Percentiles rank a stretch among this genome's conserved stretches.
phyloP scores from a whole-genome alignment of 1,140 invertebrate genomes.

The Ceratitis capitata region DNA sequence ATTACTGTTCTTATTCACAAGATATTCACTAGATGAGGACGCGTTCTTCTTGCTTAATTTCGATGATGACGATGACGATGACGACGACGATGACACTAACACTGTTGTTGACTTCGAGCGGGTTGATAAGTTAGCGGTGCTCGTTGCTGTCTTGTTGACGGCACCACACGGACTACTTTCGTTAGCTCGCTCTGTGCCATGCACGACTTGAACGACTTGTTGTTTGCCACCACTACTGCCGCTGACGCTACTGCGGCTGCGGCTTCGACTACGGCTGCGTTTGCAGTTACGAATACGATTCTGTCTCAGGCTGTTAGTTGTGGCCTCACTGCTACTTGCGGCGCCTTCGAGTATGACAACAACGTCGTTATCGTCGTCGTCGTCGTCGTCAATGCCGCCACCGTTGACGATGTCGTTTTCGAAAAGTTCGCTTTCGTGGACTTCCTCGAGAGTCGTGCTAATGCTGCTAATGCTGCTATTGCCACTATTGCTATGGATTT shows the following conservation, averaged over 20 bases:
- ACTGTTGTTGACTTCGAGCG: constrained; percentile 45
- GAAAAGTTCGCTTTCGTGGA: not conserved
- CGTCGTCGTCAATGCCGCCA: constrained; percentile 46
- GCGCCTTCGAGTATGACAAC: constrained; percentile 29
- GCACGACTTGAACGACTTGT: constrained; percentile 38
- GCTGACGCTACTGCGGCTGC: constrained; percentile 43
- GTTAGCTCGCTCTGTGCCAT: constrained; percentile 30
- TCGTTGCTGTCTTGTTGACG: constrained; percentile 65
- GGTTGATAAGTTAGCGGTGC: not conserved
- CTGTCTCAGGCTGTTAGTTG: constrained; percentile 33
- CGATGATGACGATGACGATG: not conserved
- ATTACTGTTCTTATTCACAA: constrained; percentile 14
- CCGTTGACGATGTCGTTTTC: constrained; percentile 32
- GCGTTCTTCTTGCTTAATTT: constrained; percentile 33
- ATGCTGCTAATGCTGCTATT: not conserved
- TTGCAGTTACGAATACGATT: constrained; percentile 39
- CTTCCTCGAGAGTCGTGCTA: not conserved
- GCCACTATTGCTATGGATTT: not conserved
- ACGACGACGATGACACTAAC: constrained; percentile 2
- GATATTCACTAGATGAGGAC: not conserved
- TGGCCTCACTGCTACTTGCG: constrained; percentile 3
- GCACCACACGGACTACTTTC: constrained; percentile 63
- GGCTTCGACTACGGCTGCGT: constrained; percentile 33
- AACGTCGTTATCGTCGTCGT: constrained; percentile 45
- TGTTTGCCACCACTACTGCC: constrained; percentile 44